Conservation (phyloP, 2,113 vertebrate genomes). For the Turnix velox region DNA sequence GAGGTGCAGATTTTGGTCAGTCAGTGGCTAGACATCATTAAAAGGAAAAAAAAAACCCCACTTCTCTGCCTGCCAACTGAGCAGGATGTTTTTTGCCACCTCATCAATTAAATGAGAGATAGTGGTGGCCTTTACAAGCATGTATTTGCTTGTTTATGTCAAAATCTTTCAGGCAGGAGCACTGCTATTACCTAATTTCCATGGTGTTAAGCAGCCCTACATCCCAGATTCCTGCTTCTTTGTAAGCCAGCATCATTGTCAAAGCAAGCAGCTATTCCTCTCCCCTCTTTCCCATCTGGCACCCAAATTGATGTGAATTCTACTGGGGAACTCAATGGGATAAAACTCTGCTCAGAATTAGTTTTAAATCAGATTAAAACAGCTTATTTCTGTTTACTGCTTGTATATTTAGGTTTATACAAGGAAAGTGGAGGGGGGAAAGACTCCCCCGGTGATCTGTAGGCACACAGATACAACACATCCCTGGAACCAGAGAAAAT, state of each 20-base stretch:
- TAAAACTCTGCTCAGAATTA: background rate
- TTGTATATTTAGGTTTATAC: background rate
- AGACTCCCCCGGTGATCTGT: background rate
- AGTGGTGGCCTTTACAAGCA: background rate
- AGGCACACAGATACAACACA: background rate
- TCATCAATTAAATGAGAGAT: background rate
- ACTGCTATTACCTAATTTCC: background rate
- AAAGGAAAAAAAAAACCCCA: background rate
- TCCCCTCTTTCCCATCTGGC: background rate
- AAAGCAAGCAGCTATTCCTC: background rate
- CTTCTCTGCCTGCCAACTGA: background rate
- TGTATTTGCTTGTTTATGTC: background rate
- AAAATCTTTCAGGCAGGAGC: background rate
- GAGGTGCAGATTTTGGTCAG: background rate
- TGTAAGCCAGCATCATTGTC: background rate
- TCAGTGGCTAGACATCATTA: background rate
- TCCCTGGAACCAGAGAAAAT: background rate
- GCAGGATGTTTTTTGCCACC: background rate
- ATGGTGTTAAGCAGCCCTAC: background rate
- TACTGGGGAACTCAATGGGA: background rate
- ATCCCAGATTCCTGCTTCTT: background rate
- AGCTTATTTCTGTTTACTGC: background rate
- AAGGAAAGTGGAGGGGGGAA: background rate
- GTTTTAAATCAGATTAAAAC: background rate
- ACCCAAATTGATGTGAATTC: background rate